Evolutionary conservation across 1,140 invertebrate genomes (phyloP), one percentile per base, ranked within the genome.

Genomic region (Macrobrachium rosenbergii): DNA sequence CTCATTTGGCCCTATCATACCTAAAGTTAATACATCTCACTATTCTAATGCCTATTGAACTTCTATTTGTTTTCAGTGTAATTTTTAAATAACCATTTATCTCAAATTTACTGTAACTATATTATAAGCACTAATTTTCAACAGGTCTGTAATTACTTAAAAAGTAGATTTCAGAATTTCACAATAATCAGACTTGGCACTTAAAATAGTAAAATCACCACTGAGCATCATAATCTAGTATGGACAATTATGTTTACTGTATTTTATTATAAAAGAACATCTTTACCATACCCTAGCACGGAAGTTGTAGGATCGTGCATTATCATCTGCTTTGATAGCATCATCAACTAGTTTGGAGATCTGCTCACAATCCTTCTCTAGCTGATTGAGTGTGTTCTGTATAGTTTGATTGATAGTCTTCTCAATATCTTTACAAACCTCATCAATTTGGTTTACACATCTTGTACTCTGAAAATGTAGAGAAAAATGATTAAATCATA

Each of bases 381-480:
- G 91, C 16, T 92, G 92, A 90, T 94, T 94, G 21, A 94, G 91
- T 10, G 94, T 94, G 89, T 93, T 94, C 90, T 94, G 94, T 58
- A 94, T 92, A 7, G 94, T 94, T 84, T 93, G 92, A 77, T 94
- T 94, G 87, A 94, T 94, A 12, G 93, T 94, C 90, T 93, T 93
- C 83, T 94, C 94, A 62, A 94, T 92, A 52, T 94, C 93, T 77
- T 92, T 92, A 90, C 94, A 94, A 21, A 93, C 93, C 78, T 94
- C 93, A 58, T 94, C 93, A 82, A 94, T 94, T 91, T 94, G 94
- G 89, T 94, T 94, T 2, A 92, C 93, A 92, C 94, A 94, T 28
- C 92, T 91, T 52, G 91, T 86, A 58, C 86, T 88, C 72, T 64
- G 17, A 28, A 52, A 82, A 82, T 60, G 7, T 60, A 72, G 14